Percentiles rank a stretch among this genome's conserved stretches.
Conservation (phyloP, 2,113 vertebrate genomes). For the Hyla sarda region DNA sequence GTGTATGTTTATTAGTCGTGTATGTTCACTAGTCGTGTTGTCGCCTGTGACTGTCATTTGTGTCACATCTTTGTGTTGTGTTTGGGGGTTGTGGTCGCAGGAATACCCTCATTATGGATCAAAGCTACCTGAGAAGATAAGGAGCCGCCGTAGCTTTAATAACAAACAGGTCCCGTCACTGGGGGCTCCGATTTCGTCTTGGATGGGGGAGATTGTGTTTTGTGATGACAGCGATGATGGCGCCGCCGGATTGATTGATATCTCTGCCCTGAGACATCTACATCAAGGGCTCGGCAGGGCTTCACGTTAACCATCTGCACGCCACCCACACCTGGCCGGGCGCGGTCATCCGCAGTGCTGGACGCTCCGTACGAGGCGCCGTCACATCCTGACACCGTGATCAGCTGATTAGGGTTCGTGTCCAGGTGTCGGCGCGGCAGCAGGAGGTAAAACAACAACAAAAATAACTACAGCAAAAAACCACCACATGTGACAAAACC, state of each 20-base stretch:
- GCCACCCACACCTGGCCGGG: background rate
- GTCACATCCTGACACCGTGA: no score
- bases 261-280: slow-evolving; percentile 16
- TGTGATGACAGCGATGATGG: slow-evolving; percentile 10
- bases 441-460: no score
- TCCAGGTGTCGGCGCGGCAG: background rate
- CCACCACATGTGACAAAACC: no score
- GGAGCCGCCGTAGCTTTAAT: slow-evolving; percentile 5
- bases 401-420: no score
- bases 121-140: slow-evolving; percentile 36
- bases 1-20: background rate
- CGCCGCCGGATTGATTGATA: slow-evolving; percentile 19
- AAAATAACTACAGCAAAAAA: no score
- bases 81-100: background rate
- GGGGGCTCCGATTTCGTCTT: slow-evolving; percentile 27
- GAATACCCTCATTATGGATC: slow-evolving; percentile 27
- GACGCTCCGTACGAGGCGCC: background rate
- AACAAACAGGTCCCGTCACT: slow-evolving; percentile 6
- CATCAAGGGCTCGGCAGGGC: background rate
- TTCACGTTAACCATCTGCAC: background rate
- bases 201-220: background rate
- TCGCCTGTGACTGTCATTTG: background rate
- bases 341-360: background rate
- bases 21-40: background rate
- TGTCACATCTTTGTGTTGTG: background rate